Conservation (phyloP, 2,113 vertebrate species). For the Carassius auratus region DNA sequence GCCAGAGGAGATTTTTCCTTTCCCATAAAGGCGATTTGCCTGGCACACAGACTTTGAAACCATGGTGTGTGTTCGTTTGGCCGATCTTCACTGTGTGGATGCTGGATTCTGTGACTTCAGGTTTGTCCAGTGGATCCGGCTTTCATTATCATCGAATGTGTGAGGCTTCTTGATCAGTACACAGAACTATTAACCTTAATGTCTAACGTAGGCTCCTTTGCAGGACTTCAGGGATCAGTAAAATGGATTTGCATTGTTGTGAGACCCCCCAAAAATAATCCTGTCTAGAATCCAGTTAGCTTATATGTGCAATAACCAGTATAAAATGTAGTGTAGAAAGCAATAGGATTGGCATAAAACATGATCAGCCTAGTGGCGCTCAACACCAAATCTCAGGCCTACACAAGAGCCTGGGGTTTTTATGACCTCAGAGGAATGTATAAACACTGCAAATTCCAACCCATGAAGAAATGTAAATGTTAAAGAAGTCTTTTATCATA, state of each 20-base stretch:
- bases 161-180: not conserved
- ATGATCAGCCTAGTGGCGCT: not conserved
- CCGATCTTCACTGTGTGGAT: not conserved
- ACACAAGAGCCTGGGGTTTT: not conserved
- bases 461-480: not conserved
- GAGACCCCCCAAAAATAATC: not conserved
- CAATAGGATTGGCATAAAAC: not conserved
- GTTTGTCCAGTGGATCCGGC: not conserved
- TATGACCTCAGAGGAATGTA: slow-evolving; percentile 2
- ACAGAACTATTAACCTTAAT: slow-evolving; percentile 5
- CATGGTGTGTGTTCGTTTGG: slow-evolving; percentile 1
- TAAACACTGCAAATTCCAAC: not conserved
- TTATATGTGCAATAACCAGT: not conserved
- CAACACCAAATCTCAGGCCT: not conserved
- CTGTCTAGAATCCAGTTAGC: not conserved
- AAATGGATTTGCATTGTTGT: slow-evolving; percentile 1
- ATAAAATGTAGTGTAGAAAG: not conserved
- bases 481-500: not conserved
- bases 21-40: slow-evolving; percentile 14
- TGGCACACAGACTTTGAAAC: not conserved
- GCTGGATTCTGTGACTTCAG: not conserved
- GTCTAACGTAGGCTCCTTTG: not conserved
- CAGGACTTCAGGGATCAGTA: not conserved
- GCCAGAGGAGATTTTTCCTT: slow-evolving; percentile 17
- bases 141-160: not conserved